A percentile compares a stretch with the other conserved stretches of the same genome.
phyloP scores from a whole-genome alignment of 2,888 invertebrate species.

The Torymus tubicola region DNA sequence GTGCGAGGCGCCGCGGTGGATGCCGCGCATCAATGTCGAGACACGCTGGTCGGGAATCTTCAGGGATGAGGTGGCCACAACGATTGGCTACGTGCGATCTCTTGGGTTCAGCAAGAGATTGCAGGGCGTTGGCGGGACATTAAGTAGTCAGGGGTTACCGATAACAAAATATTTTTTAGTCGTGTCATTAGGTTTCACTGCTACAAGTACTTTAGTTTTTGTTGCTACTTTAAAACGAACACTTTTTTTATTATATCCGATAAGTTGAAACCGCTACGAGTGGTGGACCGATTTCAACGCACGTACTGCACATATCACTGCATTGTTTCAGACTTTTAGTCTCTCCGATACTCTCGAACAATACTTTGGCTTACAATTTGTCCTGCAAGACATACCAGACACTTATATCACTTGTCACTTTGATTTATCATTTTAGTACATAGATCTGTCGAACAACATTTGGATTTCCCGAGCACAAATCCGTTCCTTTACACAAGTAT shows the following conservation, averaged over 20 bases:
- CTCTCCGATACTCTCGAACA: background rate
- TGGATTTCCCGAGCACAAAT: background rate
- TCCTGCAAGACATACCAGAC: background rate
- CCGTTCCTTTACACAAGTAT: background rate
- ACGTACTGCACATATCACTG: background rate
- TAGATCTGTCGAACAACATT: background rate
- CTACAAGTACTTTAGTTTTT: too few species aligned
- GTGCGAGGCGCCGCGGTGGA: slow-evolving; percentile 34
- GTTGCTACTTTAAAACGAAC: too few species aligned
- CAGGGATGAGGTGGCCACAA: background rate
- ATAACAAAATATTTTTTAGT: too few species aligned
- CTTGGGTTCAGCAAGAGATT: too few species aligned
- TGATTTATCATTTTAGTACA: background rate
- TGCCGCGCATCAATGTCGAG: slow-evolving; percentile 54
- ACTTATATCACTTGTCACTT: slow-evolving; percentile 4
- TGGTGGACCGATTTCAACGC: background rate
- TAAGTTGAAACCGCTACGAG: background rate
- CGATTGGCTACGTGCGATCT: too few species aligned
- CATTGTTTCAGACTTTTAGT: background rate
- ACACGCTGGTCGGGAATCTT: background rate
- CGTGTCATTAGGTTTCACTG: too few species aligned
- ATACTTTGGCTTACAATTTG: background rate
- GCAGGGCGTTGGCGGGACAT: too few species aligned
- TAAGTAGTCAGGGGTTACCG: too few species aligned
- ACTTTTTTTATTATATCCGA: too few species aligned